Evolutionary conservation across 2,113 vertebrate species (phyloP), one percentile per base, ranked within the genome.

Genomic region (Aspiorhynchus laticeps): DNA sequence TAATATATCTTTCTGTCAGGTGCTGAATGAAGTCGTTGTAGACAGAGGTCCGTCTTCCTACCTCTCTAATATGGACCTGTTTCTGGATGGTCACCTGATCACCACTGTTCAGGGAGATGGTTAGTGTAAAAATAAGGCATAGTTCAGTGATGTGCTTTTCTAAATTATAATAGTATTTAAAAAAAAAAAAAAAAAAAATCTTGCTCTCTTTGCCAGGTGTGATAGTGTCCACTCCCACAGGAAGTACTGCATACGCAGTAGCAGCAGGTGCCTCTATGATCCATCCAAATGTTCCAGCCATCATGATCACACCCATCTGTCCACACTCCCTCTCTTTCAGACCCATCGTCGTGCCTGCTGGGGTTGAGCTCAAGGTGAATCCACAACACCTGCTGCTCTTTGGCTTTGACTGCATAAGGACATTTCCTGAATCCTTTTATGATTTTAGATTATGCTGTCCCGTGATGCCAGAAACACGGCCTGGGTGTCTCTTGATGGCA

Each of bases 221-320:
- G 86, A 95, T 96, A 0, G 95, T 96, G 86, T 96, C 95, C 86
- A 96, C 95, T 0, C 95, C 95, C 0, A 96, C 95, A 0, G 95
- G 95, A 63, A 96, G 95, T 90, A 96, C 95, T 0, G 95, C 95
- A 0, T 96, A 95, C 0, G 95, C 95, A 0, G 95, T 95, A 0
- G 95, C 95, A 11, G 95, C 95, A 0, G 95, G 95, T 38, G 94
- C 95, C 56, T 95, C 95, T 17, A 95, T 95, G 94, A 95, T 95
- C 93, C 95, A 96, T 89, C 95, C 95, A 33, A 96, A 96, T 3
- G 95, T 96, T 0, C 95, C 95, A 0, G 95, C 95, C 90, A 96
- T 95, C 91, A 95, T 96, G 94, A 94, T 96, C 88, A 96, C 95
- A 0, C 95, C 95, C 84, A 96, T 96, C 92, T 96, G 95, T 86